phyloP scores from a whole-genome alignment of 2,888 invertebrate species.

The Thymelicus sylvestris region DNA sequence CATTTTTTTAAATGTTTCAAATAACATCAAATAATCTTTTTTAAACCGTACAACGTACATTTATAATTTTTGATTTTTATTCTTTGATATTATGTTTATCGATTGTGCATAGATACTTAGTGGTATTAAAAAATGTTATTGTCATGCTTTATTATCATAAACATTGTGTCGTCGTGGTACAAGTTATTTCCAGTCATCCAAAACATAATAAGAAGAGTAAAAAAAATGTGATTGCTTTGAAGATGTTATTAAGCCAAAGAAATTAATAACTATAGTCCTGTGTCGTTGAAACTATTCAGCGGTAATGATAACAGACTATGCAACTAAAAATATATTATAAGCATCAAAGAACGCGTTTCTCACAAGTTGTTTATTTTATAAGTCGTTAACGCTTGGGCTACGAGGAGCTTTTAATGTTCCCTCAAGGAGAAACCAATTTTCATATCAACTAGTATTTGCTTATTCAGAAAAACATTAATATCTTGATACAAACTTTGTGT shows the following conservation, averaged over 20 bases:
- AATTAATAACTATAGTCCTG: constrained; percentile 26
- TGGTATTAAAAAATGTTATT: no score
- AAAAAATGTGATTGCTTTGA: constrained; percentile 2
- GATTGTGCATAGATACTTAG: no score
- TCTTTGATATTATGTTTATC: no score
- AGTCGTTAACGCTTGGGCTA: constrained; percentile 34
- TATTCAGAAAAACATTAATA: constrained; percentile 28
- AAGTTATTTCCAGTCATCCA: not conserved
- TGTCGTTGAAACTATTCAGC: constrained; percentile 10
- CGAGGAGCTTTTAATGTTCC: constrained; percentile 29
- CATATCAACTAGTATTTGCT: constrained; percentile 31
- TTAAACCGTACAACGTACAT: no score
- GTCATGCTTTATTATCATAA: not conserved
- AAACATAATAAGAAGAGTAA: not conserved
- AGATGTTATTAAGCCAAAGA: constrained; percentile 14
- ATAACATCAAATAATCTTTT: no score
- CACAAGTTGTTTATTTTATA: constrained; percentile 31
- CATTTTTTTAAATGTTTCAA: no score
- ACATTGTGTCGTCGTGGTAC: not conserved
- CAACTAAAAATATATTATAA: constrained; percentile 31
- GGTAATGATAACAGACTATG: constrained; percentile 20
- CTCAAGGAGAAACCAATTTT: constrained; percentile 34
- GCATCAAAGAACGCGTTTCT: constrained; percentile 29
- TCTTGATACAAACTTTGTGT: not conserved
- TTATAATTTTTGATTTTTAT: no score